Conservation (phyloP, 2,113 vertebrate genomes). For the Dicrurus megarhynchus region DNA sequence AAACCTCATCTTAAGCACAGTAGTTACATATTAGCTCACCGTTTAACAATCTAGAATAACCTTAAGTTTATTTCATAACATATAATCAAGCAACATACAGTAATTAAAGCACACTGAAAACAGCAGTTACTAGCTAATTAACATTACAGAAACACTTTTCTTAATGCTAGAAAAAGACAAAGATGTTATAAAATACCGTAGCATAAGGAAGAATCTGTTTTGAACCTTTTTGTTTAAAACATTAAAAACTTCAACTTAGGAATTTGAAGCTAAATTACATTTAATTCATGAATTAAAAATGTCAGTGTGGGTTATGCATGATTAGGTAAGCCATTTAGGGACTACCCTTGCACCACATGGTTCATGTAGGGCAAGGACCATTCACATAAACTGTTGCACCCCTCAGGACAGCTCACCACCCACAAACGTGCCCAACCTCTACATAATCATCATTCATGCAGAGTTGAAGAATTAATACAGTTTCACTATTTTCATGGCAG, state of each 20-base stretch:
- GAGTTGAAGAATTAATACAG: not conserved
- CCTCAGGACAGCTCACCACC: not conserved
- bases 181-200: slow-evolving; percentile 51
- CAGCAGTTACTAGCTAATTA: slow-evolving; percentile 82
- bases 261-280: not conserved
- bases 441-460: not conserved
- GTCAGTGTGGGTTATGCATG: not conserved
- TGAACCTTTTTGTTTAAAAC: not conserved
- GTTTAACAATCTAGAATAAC: slow-evolving; percentile 69
- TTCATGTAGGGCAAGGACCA: not conserved
- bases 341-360: not conserved
- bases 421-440: not conserved
- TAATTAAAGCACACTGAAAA: slow-evolving; percentile 76
- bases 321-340: not conserved
- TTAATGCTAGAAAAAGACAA: slow-evolving; percentile 81
- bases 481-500: not conserved
- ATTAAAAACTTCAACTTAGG: not conserved
- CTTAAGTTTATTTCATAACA: slow-evolving; percentile 81
- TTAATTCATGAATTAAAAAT: not conserved
- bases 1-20: slow-evolving; percentile 45
- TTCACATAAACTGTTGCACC: not conserved
- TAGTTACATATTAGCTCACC: slow-evolving; percentile 36
- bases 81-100: slow-evolving; percentile 86
- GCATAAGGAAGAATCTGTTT: slow-evolving; percentile 9
- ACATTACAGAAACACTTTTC: slow-evolving; percentile 81